Conservation (phyloP, 2,888 invertebrate genomes). For the Hylaea fasciaria region DNA sequence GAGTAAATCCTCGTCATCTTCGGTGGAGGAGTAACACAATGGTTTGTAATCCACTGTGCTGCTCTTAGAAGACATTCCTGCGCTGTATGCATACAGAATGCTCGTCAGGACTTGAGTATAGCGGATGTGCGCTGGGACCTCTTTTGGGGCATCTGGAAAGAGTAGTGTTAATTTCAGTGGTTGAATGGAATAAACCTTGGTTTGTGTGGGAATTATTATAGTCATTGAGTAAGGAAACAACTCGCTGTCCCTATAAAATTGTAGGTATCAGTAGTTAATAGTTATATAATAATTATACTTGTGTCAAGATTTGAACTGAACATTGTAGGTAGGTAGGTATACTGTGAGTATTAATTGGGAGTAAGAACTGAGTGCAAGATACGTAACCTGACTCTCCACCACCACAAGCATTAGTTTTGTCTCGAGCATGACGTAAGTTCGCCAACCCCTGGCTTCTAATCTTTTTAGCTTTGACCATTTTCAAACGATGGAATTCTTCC, state of each 20-base stretch:
- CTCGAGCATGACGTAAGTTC: conserved; percentile 27
- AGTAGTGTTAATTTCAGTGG: not conserved
- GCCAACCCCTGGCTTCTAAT: conserved; percentile 55
- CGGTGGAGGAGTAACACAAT: conserved; percentile 67
- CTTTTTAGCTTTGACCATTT: conserved; percentile 81
- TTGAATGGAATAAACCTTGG: no score
- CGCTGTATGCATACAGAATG: conserved; percentile 51
- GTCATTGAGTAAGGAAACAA: no score
- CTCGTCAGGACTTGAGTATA: conserved; percentile 57
- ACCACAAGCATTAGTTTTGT: conserved; percentile 24
- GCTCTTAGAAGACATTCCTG: conserved; percentile 50
- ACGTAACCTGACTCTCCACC: conserved; percentile 28
- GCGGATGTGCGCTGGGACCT: conserved; percentile 38
- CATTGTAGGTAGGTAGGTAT: no score
- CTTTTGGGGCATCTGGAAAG: conserved; percentile 30
- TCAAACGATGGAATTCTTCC: conserved; percentile 79
- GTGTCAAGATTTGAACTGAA: no score
- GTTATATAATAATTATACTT: no score
- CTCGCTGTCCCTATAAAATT: no score
- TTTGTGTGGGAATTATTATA: no score
- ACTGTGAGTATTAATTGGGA: no score
- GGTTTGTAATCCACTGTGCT: conserved; percentile 66
- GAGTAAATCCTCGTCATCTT: conserved; percentile 77
- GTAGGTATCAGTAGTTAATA: no score
- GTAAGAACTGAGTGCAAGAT: not conserved